These are phyloP conservation scores for Sardinella longiceps DNA, from an alignment of 2,797 vertebrate species.

Conservation along the genomic window DNA sequence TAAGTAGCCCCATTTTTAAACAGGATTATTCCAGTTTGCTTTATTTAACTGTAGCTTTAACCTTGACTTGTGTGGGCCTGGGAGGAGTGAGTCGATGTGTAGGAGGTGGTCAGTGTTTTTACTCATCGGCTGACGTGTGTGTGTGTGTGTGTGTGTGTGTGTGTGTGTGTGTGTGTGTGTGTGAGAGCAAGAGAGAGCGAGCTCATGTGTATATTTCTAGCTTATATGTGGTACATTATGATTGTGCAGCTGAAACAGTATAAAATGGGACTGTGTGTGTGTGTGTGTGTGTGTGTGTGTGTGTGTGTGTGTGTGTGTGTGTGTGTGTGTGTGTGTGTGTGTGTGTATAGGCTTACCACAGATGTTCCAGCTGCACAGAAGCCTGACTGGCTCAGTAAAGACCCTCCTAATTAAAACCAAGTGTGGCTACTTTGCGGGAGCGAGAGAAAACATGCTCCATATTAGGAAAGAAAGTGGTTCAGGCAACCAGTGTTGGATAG, in stretches of 20 bases:
- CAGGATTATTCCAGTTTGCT: constrained; percentile 21
- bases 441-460: background rate
- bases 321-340: background rate
- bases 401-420: constrained; percentile 48
- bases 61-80: constrained; percentile 18
- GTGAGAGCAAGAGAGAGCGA: background rate
- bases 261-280: constrained; percentile 6
- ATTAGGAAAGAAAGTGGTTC: constrained; percentile 13
- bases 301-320: background rate
- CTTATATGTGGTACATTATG: constrained; percentile 11
- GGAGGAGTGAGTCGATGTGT: background rate
- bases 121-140: background rate
- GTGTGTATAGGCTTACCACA: constrained; percentile 34
- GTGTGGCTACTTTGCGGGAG: constrained; percentile 32
- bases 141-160: background rate
- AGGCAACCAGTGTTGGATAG: background rate
- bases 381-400: constrained; percentile 31
- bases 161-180: background rate
- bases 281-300: constrained; percentile 21
- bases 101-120: background rate
- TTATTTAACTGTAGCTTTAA: background rate
- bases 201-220: background rate
- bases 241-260: background rate
- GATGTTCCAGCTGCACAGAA: constrained; percentile 51
- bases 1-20: background rate